phyloP scores from a whole-genome alignment of 1,140 invertebrate species.

The Pinna nobilis region DNA sequence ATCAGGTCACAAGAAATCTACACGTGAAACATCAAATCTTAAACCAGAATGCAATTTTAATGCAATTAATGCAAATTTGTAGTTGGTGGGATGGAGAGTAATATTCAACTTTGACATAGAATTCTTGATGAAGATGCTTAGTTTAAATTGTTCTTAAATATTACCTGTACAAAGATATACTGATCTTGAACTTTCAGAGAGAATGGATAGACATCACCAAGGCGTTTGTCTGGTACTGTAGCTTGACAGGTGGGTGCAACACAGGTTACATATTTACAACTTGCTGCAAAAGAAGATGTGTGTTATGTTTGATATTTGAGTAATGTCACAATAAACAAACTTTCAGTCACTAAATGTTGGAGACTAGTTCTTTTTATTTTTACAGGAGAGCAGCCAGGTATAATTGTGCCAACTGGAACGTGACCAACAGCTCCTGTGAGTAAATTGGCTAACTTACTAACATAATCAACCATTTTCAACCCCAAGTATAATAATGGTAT shows the following conservation, averaged over 20 bases:
- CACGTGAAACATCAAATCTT: too few species aligned
- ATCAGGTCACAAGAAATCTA: too few species aligned
- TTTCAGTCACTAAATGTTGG: background rate
- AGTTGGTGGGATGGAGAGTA: constrained; percentile 1
- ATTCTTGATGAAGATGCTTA: background rate
- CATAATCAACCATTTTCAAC: constrained; percentile 46
- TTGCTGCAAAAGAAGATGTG: constrained; percentile 20
- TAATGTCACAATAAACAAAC: too few species aligned
- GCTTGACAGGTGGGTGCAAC: constrained; percentile 47
- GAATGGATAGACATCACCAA: constrained; percentile 79
- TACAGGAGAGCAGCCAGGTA: constrained; percentile 25
- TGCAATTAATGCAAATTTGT: too few species aligned
- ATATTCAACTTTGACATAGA: constrained; percentile 3
- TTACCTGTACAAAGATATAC: constrained; percentile 85
- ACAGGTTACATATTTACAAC: constrained; percentile 39
- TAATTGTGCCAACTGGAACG: constrained; percentile 3
- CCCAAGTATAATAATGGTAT: too few species aligned
- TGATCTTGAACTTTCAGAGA: constrained; percentile 88
- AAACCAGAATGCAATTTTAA: too few species aligned
- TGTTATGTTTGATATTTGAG: too few species aligned
- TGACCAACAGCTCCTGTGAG: too few species aligned
- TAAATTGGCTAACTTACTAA: too few species aligned
- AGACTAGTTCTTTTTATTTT: constrained; percentile 1
- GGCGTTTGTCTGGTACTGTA: constrained; percentile 38
- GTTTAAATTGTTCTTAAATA: background rate